Evolutionary conservation across 2,113 vertebrate genomes (phyloP).

Genomic region (Cyphomyrus discorhynchus): DNA sequence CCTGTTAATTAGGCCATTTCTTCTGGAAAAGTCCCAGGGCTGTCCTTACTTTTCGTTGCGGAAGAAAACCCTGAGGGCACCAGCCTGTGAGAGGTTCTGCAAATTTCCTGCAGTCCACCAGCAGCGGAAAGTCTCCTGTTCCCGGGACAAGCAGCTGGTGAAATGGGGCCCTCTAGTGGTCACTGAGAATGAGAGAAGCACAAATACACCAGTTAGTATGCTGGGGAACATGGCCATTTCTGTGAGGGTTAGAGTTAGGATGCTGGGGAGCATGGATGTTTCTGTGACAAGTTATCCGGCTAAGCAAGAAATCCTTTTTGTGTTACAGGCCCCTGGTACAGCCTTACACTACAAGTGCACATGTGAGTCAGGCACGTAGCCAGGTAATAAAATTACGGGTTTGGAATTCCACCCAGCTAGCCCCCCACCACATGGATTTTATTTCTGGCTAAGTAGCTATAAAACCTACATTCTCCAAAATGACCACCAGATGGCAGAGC

Average conservation of each 20-base stretch:
- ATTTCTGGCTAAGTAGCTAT: not conserved
- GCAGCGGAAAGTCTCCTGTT: constrained; percentile 85
- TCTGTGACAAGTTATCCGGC: not conserved
- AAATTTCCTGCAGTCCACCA: constrained; percentile 69
- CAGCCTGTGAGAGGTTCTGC: constrained; percentile 55
- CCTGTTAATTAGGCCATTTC: not conserved
- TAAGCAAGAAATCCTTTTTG: not conserved
- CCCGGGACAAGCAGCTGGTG: constrained; percentile 76
- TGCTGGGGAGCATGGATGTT: not conserved
- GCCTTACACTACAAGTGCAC: not conserved
- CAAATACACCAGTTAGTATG: not conserved
- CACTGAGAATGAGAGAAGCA: constrained; percentile 43
- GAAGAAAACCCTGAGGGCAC: constrained; percentile 73
- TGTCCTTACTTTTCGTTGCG: constrained; percentile 54
- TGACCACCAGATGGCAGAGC: not conserved
- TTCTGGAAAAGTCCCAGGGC: not conserved
- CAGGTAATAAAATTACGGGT: not conserved
- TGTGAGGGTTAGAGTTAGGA: not conserved
- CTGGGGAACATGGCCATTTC: not conserved
- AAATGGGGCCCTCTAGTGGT: constrained; percentile 55
- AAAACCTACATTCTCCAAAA: not conserved
- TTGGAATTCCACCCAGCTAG: not conserved
- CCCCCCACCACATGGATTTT: not conserved
- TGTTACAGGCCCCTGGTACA: not conserved
- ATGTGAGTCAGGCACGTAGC: not conserved